Evolutionary conservation across 2,113 vertebrate species (phyloP).

Genomic region (Poeciliopsis prolifica): DNA sequence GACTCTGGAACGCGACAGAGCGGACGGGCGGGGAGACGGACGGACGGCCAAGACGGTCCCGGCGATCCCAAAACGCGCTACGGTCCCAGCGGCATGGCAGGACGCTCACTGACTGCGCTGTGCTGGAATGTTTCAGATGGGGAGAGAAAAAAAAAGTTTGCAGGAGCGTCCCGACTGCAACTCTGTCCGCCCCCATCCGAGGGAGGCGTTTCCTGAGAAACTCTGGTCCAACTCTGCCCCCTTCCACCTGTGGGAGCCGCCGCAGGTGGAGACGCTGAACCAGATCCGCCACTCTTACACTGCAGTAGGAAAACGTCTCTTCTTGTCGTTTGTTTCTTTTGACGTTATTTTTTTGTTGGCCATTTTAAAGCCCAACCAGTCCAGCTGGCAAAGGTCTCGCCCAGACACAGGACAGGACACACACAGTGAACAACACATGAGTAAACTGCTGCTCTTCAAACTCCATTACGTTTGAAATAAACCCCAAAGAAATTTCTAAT

Average conservation of each 20-base stretch:
- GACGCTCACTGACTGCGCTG: conserved; percentile 4
- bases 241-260: conserved; percentile 38
- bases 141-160: not conserved
- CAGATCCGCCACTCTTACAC: not conserved
- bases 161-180: conserved; percentile 42
- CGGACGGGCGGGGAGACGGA: not conserved
- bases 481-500: no score
- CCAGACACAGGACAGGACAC: no score
- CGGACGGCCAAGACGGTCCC: not conserved
- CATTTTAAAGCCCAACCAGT: no score
- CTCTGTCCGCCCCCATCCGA: conserved; percentile 51
- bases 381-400: no score
- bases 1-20: conserved; percentile 22
- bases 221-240: conserved; percentile 58
- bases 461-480: no score
- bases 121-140: conserved; percentile 1
- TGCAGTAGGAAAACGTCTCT: no score
- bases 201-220: conserved; percentile 50
- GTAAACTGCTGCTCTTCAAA: no score
- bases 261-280: not conserved
- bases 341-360: no score
- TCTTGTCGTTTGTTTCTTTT: no score
- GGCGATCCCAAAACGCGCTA: conserved; percentile 28
- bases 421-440: no score
- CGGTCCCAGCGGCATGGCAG: conserved; percentile 57